Conservation (phyloP, 2,797 vertebrate genomes). For the Pangasius larnaudii region DNA sequence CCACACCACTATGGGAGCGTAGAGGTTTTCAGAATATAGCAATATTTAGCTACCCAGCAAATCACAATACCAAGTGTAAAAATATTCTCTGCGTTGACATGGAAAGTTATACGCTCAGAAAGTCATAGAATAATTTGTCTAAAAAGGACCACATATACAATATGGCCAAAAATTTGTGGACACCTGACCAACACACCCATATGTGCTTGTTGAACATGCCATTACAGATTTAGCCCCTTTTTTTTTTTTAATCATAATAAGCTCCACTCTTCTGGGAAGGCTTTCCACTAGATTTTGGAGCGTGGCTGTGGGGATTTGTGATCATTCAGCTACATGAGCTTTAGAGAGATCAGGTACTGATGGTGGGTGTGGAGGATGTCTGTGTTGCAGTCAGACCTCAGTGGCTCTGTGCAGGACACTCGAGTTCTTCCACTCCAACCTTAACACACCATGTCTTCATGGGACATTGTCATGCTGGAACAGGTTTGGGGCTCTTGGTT, state of each 20-base stretch:
- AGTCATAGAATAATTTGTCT: not conserved
- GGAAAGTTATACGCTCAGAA: not conserved
- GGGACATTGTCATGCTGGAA: not conserved
- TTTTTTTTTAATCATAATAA: not conserved
- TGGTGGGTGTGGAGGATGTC: not conserved
- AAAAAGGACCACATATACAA: not conserved
- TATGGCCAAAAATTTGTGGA: not conserved
- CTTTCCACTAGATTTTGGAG: not conserved
- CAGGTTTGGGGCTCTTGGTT: not conserved
- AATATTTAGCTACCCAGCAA: not conserved
- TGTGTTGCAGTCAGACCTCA: not conserved
- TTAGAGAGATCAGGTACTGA: not conserved
- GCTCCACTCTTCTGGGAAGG: not conserved
- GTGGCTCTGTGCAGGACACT: not conserved
- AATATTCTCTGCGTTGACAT: too few relatives aligned
- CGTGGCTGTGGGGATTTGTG: not conserved
- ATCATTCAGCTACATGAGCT: not conserved
- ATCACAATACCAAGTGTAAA: not conserved
- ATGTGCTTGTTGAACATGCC: not conserved
- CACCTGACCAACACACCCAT: not conserved
- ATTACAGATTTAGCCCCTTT: not conserved
- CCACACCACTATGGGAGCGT: not conserved
- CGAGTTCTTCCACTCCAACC: not conserved
- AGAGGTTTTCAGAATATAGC: not conserved
- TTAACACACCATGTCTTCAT: not conserved